phyloP scores from a whole-genome alignment of 2,113 vertebrate genomes.

The Rhombomys opimus region DNA sequence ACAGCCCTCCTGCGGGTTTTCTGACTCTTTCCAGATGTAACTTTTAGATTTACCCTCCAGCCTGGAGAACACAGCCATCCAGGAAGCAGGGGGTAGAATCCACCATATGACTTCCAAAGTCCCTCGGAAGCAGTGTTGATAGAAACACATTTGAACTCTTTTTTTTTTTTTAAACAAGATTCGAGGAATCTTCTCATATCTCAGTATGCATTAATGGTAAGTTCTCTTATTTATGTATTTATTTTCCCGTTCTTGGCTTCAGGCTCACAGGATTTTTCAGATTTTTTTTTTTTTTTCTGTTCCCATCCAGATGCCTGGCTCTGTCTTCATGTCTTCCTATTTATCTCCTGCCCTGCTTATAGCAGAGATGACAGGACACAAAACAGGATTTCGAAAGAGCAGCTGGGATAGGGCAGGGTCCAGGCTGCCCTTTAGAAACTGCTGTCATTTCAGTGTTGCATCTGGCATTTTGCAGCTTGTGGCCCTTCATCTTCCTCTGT shows the following conservation, averaged over 20 bases:
- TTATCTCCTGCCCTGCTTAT: constrained; percentile 84
- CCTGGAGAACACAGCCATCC: not conserved
- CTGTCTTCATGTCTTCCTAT: constrained; percentile 70
- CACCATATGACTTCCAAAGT: not conserved
- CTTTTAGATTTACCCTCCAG: constrained; percentile 37
- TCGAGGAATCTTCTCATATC: constrained; percentile 47
- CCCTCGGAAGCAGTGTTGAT: not conserved
- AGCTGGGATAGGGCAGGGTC: constrained; percentile 44
- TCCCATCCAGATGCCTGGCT: constrained; percentile 46
- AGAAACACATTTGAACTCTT: constrained; percentile 24
- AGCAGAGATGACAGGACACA: constrained; percentile 86
- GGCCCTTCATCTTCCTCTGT: constrained; percentile 76
- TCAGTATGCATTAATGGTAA: not conserved
- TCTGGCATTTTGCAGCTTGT: constrained; percentile 82
- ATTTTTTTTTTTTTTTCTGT: constrained; percentile 76
- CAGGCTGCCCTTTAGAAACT: constrained; percentile 76
- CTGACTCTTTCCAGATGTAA: constrained; percentile 58
- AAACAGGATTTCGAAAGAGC: constrained; percentile 81
- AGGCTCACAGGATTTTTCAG: constrained; percentile 61
- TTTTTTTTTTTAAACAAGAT: constrained; percentile 35
- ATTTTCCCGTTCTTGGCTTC: constrained; percentile 60
- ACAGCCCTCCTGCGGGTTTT: constrained; percentile 42
- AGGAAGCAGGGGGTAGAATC: not conserved
- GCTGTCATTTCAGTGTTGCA: constrained; percentile 76
- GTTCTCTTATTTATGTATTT: not conserved